Evolutionary conservation across 1,140 invertebrate species (phyloP), one percentile per base, ranked within the genome.

Genomic region (Plutomurus gul): DNA sequence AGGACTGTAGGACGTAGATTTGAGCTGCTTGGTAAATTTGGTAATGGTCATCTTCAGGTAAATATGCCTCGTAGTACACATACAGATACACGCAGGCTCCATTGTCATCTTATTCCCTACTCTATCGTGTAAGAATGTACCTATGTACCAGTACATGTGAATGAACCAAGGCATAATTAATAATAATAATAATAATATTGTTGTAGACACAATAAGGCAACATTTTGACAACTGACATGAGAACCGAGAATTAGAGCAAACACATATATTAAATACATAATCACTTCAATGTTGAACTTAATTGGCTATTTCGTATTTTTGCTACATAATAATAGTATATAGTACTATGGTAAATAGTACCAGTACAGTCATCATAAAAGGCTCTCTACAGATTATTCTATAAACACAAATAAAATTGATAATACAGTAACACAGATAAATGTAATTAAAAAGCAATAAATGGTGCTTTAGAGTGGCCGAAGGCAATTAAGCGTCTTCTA

Each of bases 401-500:
- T 43, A 43, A 43, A 43, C n/a, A 43, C 39, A 43, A 43, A 43
- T 43, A 43, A 43, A 43, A 43, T 43, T 43, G 39, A 43, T 43
- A 43, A 16, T 16, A 56, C 20, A 56, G 51, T 56, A 56, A 56
- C 51, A 56, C 51, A 56, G 51, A 56, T 56, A 16, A 56, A 56
- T 56, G 51, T 56, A 56, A 56, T 56, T 56, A 27, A 56, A 25
- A 56, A 25, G 51, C 51, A 56, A 25, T 43, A 43, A 43, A 43
- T 43, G 39, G 39, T 43, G 39, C 39, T 43, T 43, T 43, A 43
- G 39, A 43, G 51, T 56, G 51, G 30, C 51, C 51, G 16, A 25
- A 47, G 43, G n/a, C 43, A 16, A 56, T 56, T 56, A 56, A 56
- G 51, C 51, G 51, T 56, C 25, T 56, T 56, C 51, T 56, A 56